Base-by-base conservation (phyloP, 2,113 vertebrate species). In the Strix uralensis region DNA sequence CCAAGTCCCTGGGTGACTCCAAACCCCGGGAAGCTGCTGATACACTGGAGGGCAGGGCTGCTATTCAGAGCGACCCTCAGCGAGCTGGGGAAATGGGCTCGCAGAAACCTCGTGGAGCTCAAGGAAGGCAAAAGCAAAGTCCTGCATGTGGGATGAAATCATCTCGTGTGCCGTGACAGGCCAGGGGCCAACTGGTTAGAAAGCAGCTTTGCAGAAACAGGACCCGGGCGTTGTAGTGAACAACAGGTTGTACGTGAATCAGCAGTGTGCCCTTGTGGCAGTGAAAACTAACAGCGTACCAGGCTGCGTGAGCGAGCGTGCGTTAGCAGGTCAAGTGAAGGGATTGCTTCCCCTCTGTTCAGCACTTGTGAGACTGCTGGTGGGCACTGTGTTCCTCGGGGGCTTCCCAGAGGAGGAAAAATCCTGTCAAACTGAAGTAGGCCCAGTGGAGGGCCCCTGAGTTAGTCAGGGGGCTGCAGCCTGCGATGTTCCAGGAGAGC, bases 91-190 rank as follows among this genome's bases (percentile, higher is more conserved):
- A 47, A 7, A 7, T 2, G 16, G 25, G 29, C n/a, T 15, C 13
- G 9, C 55, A 46, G 42, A 9, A 36, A 2, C 51, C 61, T 58
- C 2, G 0, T 4, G 70, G 23, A 42, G 73, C 47, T 38, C 61
- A 23, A 2, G 0, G 1, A 44, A 32, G 23, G n/a, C 73, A 15
- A 15, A 85, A 3, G 44, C 46, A 9, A 16, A n/a, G 40, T 13
- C 29, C 52, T 1, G 0, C 1, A 1, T 36, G 67, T 4, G 55
- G 44, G 51, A 14, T 55, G 83, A 32, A 26, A 44, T 32, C 4
- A 40, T 5, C 12, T 4, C 3, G 0, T 14, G 61, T 57, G 1
- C 11, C 7, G 0, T 8, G 67, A 11, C 34, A 7, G 40, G 9
- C 11, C 34, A 5, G 34, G 36, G 16, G 14, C 49, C 6, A 15